These are phyloP conservation scores for Edolisoma coerulescens DNA, from an alignment of 2,113 vertebrate species.

Conservation along the genomic window DNA sequence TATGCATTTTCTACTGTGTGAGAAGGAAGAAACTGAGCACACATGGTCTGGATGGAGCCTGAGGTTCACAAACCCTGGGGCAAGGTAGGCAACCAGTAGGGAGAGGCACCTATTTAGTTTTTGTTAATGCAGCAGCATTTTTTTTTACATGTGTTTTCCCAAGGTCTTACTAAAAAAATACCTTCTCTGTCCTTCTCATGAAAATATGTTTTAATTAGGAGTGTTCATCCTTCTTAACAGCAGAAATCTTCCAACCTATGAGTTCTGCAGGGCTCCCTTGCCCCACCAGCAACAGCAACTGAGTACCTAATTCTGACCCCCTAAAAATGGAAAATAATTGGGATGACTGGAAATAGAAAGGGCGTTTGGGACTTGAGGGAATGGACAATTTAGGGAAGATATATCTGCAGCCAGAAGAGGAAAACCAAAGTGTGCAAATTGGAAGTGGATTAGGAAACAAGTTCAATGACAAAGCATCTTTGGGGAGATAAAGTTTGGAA, in stretches of 20 bases:
- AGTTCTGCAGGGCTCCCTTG: not conserved
- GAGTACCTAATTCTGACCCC: not conserved
- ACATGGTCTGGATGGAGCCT: not conserved
- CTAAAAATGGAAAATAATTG: not conserved
- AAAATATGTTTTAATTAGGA: not conserved
- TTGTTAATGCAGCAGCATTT: not conserved
- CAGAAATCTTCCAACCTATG: not conserved
- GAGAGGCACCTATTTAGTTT: not conserved
- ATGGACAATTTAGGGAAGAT: not conserved
- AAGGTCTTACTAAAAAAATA: not conserved
- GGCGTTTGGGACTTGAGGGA: not conserved
- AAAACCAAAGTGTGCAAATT: not conserved
- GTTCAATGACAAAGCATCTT: conserved; percentile 7
- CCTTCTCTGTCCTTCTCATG: not conserved
- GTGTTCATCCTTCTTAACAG: not conserved
- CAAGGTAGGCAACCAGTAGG: not conserved
- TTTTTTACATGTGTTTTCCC: not conserved
- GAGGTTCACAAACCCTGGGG: not conserved
- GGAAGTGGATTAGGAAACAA: not conserved
- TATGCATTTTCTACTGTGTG: not conserved
- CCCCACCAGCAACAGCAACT: not conserved
- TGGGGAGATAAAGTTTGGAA: not conserved
- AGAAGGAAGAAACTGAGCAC: not conserved
- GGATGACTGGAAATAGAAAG: not conserved
- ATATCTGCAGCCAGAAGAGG: not conserved